Evolutionary conservation across 2,888 invertebrate genomes (phyloP).

Genomic region (Augiades crinisus): DNA sequence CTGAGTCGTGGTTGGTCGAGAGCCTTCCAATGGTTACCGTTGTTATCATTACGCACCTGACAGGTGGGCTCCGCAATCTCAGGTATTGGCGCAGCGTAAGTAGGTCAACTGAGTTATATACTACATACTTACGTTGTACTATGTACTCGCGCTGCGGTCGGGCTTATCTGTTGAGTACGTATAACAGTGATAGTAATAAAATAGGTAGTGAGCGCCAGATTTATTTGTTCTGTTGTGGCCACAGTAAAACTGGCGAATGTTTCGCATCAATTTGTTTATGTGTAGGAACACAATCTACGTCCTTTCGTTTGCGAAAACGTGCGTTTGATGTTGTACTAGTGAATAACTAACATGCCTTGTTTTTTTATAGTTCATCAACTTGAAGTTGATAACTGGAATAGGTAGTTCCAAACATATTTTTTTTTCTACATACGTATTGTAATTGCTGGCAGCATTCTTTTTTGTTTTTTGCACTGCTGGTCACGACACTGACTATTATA

Average conservation of each 20-base stretch:
- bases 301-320: no score
- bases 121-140: slow-evolving; percentile 5
- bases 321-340: no score
- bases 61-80: slow-evolving; percentile 45
- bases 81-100: slow-evolving; percentile 52
- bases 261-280: no score
- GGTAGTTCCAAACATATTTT: no score
- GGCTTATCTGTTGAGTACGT: background rate
- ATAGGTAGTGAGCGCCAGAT: background rate
- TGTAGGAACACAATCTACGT: no score
- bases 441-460: no score
- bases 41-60: slow-evolving; percentile 47
- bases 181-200: slow-evolving; percentile 3
- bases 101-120: slow-evolving; percentile 39
- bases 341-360: no score
- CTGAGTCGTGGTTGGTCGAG: slow-evolving; percentile 56
- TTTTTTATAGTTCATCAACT: no score
- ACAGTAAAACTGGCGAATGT: background rate
- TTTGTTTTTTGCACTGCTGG: no score
- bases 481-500: no score
- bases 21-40: slow-evolving; percentile 45
- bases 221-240: background rate
- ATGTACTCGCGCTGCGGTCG: slow-evolving; percentile 17
- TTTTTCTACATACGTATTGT: no score
- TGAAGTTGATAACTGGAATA: no score